A percentile compares a stretch with the other conserved stretches of the same genome.
These are phyloP conservation scores for Mystacides longicornis DNA, from an alignment of 2,888 invertebrate genomes.

Conservation along the genomic window DNA sequence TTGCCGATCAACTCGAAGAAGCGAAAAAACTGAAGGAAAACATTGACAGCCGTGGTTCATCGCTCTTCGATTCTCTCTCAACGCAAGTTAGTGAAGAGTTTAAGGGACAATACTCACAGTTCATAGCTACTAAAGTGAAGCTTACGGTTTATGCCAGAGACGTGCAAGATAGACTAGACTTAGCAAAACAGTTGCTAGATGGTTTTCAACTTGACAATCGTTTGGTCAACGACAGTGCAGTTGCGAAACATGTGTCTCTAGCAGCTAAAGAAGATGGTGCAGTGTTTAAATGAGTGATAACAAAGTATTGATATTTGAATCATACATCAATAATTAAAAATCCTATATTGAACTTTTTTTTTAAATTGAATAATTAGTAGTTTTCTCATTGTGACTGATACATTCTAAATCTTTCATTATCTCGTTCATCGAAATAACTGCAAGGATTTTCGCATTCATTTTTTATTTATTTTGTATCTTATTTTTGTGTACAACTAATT, in stretches of 20 bases:
- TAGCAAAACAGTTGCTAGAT: slow-evolving; percentile 71
- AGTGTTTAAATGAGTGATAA: too few relatives aligned
- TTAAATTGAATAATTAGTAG: too few relatives aligned
- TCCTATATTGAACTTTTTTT: too few relatives aligned
- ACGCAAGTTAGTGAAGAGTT: slow-evolving; percentile 66
- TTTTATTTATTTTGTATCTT: too few relatives aligned
- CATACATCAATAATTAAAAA: too few relatives aligned
- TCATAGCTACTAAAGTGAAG: slow-evolving; percentile 81
- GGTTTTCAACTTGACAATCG: slow-evolving; percentile 41
- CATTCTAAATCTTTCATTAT: slow-evolving; percentile 9
- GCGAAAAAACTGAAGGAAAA: slow-evolving; percentile 74
- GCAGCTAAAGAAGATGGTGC: too few relatives aligned
- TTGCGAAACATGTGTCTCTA: too few relatives aligned
- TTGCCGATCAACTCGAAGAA: slow-evolving; percentile 71
- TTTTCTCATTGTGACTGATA: background rate
- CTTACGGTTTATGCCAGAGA: slow-evolving; percentile 75
- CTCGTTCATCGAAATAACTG: slow-evolving; percentile 13
- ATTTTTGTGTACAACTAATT: too few relatives aligned
- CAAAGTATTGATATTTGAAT: too few relatives aligned
- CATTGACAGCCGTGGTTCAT: slow-evolving; percentile 69
- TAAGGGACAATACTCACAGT: slow-evolving; percentile 74
- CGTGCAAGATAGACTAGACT: slow-evolving; percentile 73
- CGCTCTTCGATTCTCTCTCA: slow-evolving; percentile 61
- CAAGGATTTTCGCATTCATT: slow-evolving; percentile 8
- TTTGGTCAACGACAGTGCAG: background rate